Conservation (phyloP, 2,113 vertebrate species). For the Dicaeum eximium region DNA sequence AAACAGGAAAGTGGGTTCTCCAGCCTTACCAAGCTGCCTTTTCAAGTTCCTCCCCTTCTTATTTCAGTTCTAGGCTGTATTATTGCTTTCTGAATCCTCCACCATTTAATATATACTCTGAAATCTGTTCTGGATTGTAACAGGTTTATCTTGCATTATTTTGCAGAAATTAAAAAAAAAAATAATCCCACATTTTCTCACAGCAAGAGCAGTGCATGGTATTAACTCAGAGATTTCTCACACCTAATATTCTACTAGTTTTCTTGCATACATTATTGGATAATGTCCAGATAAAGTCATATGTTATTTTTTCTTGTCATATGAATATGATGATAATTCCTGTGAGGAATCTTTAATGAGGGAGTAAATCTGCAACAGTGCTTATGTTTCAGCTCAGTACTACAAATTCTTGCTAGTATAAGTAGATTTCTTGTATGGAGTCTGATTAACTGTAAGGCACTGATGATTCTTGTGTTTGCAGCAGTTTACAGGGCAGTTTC, state of each 20-base stretch:
- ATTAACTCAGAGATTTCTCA: constrained; percentile 15
- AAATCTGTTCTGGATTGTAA: not conserved
- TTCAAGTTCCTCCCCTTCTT: not conserved
- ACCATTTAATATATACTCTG: not conserved
- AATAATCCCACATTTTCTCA: not conserved
- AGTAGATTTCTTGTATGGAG: not conserved
- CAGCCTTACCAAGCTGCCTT: not conserved
- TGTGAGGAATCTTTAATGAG: constrained; percentile 18
- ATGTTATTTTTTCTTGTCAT: constrained; percentile 14
- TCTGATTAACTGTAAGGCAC: constrained; percentile 10
- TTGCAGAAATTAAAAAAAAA: not conserved
- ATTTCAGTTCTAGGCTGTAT: not conserved
- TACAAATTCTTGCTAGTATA: not conserved
- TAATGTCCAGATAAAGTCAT: constrained; percentile 28
- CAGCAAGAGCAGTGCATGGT: not conserved
- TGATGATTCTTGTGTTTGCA: not conserved
- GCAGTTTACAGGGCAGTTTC: not conserved
- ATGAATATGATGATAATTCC: constrained; percentile 25
- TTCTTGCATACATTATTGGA: not conserved
- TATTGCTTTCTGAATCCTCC: not conserved
- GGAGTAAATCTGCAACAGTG: not conserved
- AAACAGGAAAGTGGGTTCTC: not conserved
- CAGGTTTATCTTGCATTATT: not conserved
- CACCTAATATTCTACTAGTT: not conserved
- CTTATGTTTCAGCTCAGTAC: not conserved